A percentile compares a stretch with the other conserved stretches of the same genome.
These are phyloP conservation scores for Lissonota sp. DNA, from an alignment of 2,888 invertebrate species.

Conservation along the genomic window DNA sequence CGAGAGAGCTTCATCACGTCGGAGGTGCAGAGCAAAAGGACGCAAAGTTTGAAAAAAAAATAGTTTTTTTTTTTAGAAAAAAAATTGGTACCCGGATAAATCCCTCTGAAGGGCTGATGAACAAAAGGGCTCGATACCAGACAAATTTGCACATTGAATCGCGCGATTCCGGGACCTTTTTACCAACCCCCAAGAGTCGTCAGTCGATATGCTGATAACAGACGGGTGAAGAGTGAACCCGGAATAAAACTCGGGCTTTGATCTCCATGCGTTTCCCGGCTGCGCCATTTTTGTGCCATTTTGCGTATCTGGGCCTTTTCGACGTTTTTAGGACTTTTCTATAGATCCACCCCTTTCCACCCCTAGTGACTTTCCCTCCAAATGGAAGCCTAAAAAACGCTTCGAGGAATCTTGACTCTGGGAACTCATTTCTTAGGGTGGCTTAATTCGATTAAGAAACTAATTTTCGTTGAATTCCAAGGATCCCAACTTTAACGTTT, in stretches of 20 bases:
- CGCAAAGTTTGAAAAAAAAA: conserved; percentile 44
- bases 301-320: too few relatives aligned
- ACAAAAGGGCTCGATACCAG: not conserved
- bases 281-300: not conserved
- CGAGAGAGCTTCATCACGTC: conserved; percentile 5
- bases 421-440: too few relatives aligned
- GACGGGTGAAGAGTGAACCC: not conserved
- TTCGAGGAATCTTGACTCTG: too few relatives aligned
- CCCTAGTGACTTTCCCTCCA: too few relatives aligned
- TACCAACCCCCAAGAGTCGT: not conserved
- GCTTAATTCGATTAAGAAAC: too few relatives aligned
- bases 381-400: too few relatives aligned
- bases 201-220: too few relatives aligned
- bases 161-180: not conserved
- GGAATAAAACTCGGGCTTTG: conserved; percentile 25
- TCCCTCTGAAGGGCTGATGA: not conserved
- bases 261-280: conserved; percentile 22
- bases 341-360: too few relatives aligned
- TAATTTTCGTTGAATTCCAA: too few relatives aligned
- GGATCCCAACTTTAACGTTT: too few relatives aligned
- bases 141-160: not conserved
- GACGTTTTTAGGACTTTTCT: too few relatives aligned
- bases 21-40: conserved; percentile 10
- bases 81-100: not conserved
- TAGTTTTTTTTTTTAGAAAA: not conserved